Percentiles rank a stretch among this genome's conserved stretches.
These are phyloP conservation scores for Actinernus sp. DNA, from an alignment of 92 coral and sea anemone genomes.

Conservation along the genomic window DNA sequence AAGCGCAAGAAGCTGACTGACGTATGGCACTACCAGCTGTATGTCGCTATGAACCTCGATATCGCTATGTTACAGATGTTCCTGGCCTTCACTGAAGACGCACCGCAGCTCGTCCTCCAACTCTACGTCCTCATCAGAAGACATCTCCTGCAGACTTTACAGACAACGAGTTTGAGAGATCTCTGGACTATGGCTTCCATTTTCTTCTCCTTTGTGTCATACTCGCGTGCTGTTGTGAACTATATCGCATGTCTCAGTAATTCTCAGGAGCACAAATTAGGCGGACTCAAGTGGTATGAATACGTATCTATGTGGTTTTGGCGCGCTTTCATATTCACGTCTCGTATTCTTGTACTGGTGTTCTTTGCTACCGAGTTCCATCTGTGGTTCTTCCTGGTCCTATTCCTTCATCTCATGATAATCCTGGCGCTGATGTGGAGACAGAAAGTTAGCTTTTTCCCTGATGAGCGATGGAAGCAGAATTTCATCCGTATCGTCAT, in stretches of 20 bases:
- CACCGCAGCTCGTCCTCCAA: constrained; percentile 84
- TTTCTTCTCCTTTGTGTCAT: constrained; percentile 79
- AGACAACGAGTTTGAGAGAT: constrained; percentile 58
- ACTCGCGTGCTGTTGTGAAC: constrained; percentile 84
- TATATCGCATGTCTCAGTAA: constrained; percentile 72
- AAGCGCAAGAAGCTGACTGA: constrained; percentile 48
- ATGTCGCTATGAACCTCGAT: constrained; percentile 78
- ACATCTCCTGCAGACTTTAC: constrained; percentile 27
- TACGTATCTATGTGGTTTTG: constrained; percentile 84
- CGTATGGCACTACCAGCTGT: constrained; percentile 59
- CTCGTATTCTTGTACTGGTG: constrained; percentile 77
- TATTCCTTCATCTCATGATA: constrained; percentile 45
- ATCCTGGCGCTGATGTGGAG: constrained; percentile 42
- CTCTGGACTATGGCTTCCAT: constrained; percentile 80
- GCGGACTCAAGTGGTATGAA: constrained; percentile 83
- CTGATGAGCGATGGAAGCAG: constrained; percentile 61
- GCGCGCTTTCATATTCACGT: constrained; percentile 79
- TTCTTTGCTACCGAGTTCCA: constrained; percentile 84
- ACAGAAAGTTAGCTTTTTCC: constrained; percentile 76
- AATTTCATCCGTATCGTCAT: constrained; percentile 66
- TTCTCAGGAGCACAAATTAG: constrained; percentile 79
- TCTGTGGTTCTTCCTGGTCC: constrained; percentile 71
- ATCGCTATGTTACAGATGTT: constrained; percentile 82
- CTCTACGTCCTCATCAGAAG: constrained; percentile 74
- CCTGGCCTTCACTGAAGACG: constrained; percentile 88